Percentiles rank a stretch among this genome's conserved stretches.
Conservation (phyloP, 2,797 vertebrate species). For the Numenius phaeopus region DNA sequence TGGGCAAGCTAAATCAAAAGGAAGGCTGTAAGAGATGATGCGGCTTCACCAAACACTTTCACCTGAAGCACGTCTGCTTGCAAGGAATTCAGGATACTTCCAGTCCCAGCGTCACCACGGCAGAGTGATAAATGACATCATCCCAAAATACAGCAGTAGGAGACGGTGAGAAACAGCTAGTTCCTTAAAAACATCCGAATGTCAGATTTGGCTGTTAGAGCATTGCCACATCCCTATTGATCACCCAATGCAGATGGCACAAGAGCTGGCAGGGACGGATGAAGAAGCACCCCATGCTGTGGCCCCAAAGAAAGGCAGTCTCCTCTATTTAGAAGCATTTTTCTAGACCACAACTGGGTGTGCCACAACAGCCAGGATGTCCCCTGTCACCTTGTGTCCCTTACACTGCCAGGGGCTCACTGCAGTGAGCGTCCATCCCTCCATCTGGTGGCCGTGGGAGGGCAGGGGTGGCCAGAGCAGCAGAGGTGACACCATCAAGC, state of each 20-base stretch:
- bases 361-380: not conserved
- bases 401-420: not conserved
- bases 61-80: not conserved
- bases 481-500: not conserved
- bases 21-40: not conserved
- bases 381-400: not conserved
- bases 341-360: not conserved
- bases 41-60: not conserved
- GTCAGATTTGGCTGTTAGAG: not conserved
- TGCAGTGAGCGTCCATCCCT: not conserved
- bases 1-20: not conserved
- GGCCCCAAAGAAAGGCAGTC: not conserved
- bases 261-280: not conserved
- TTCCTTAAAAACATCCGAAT: not conserved
- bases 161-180: not conserved
- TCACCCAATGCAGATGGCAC: not conserved
- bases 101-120: not conserved
- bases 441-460: accelerated
- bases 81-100: not conserved
- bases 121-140: not conserved
- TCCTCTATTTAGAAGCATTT: not conserved
- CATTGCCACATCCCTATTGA: accelerated
- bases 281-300: accelerated
- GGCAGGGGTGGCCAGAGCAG: not conserved
- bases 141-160: not conserved